phyloP scores from a whole-genome alignment of 92 coral and sea anemone species.

The Epizoanthus stellaris region DNA sequence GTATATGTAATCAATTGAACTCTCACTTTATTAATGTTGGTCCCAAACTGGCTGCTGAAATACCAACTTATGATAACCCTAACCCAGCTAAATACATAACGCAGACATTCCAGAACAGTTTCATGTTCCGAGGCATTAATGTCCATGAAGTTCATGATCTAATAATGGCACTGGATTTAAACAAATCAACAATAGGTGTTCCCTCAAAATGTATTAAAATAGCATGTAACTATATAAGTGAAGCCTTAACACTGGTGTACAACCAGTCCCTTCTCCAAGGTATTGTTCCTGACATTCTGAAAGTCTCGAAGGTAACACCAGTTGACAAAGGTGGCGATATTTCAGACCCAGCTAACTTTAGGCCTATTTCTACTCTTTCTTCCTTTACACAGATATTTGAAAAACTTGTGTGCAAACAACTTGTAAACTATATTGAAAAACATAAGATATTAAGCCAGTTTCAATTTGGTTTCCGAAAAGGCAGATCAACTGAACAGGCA shows the following conservation, averaged over 20 bases:
- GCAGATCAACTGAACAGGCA: slow-evolving; percentile 4
- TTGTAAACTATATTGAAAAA: slow-evolving; percentile 43
- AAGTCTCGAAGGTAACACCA: slow-evolving; percentile 54
- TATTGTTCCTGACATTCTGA: slow-evolving; percentile 53
- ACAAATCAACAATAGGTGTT: slow-evolving; percentile 6
- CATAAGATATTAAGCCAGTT: slow-evolving; percentile 15
- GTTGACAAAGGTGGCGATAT: slow-evolving; percentile 64
- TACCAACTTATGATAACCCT: slow-evolving; percentile 1
- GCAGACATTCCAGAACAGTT: slow-evolving; percentile 5
- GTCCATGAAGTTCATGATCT: slow-evolving; percentile 14
- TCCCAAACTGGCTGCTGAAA: slow-evolving; percentile 22
- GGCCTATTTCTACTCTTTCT: slow-evolving; percentile 57
- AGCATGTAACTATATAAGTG: not conserved
- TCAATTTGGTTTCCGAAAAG: slow-evolving; percentile 41
- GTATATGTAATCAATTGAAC: slow-evolving; percentile 29
- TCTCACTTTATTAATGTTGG: slow-evolving; percentile 31
- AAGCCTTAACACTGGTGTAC: slow-evolving; percentile 26
- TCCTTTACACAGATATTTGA: slow-evolving; percentile 41
- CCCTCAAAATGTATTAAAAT: slow-evolving; percentile 6
- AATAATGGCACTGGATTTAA: not conserved
- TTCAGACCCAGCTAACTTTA: slow-evolving; percentile 53
- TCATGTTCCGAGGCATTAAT: slow-evolving; percentile 20
- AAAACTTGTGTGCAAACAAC: slow-evolving; percentile 51
- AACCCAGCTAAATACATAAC: not conserved
- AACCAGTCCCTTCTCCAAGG: slow-evolving; percentile 43